These are phyloP conservation scores for Meriones psammophilus DNA, from an alignment of 2,797 vertebrate genomes.

Conservation along the genomic window DNA sequence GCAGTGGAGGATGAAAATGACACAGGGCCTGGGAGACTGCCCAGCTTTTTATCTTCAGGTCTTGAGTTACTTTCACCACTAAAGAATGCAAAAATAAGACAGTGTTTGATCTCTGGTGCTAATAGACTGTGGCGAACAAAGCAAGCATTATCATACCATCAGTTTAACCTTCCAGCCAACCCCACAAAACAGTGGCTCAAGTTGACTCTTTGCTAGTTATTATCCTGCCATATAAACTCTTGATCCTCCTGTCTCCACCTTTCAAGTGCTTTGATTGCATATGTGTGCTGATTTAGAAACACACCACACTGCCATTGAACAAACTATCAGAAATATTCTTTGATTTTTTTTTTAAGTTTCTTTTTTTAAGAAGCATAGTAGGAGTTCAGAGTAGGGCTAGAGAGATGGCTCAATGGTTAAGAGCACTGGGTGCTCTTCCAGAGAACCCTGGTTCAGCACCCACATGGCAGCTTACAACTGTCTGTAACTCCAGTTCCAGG, in stretches of 20 bases:
- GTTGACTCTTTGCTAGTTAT: neutral
- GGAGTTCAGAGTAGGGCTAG: neutral
- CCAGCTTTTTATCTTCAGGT: neutral
- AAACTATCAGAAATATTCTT: neutral
- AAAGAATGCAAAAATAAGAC: neutral
- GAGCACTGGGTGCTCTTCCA: neutral
- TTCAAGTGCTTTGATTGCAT: neutral
- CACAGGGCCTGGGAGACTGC: neutral
- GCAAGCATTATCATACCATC: neutral
- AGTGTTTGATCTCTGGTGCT: neutral
- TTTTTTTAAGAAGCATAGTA: slow-evolving; percentile 26
- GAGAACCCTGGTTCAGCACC: neutral
- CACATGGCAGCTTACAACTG: neutral
- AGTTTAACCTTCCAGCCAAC: neutral
- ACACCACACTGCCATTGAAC: neutral
- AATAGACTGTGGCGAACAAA: neutral
- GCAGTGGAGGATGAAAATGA: neutral
- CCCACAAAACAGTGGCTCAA: neutral
- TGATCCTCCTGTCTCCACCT: neutral
- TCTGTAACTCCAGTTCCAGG: neutral
- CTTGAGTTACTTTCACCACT: neutral
- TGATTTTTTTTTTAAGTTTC: neutral
- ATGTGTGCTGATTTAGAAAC: neutral
- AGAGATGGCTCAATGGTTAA: neutral
- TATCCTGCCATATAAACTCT: neutral